Conservation (phyloP, 1,140 invertebrate genomes). For the Diachasma alloeum region DNA sequence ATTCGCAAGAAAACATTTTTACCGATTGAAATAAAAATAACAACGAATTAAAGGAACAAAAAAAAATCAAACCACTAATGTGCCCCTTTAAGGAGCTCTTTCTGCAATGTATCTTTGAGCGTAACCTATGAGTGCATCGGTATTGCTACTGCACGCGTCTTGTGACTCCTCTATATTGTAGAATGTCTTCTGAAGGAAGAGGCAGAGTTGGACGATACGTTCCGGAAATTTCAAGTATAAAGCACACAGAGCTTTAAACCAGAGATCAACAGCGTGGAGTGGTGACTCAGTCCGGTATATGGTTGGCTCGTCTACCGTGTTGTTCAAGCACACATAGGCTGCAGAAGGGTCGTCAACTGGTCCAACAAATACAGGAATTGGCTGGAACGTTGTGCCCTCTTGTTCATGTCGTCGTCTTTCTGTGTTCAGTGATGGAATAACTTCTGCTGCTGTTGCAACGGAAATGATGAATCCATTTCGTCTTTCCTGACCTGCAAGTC, state of each 20-base stretch:
- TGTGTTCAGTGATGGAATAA: neutral
- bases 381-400: neutral
- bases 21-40: neutral
- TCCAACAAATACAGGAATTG: neutral
- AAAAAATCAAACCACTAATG: too few relatives aligned
- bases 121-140: too few relatives aligned
- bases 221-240: neutral
- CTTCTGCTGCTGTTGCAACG: neutral
- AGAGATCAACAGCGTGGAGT: neutral
- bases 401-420: neutral
- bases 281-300: neutral
- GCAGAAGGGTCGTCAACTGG: neutral
- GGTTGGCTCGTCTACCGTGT: neutral
- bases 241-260: neutral
- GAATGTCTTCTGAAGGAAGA: too few relatives aligned
- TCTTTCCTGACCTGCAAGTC: neutral
- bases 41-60: neutral
- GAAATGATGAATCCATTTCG: neutral
- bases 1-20: neutral
- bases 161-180: too few relatives aligned
- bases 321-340: neutral
- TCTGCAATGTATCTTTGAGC: too few relatives aligned
- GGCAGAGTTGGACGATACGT: neutral
- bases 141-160: too few relatives aligned
- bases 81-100: too few relatives aligned